phyloP scores from a whole-genome alignment of 2,888 invertebrate genomes.

The Euphydryas editha region DNA sequence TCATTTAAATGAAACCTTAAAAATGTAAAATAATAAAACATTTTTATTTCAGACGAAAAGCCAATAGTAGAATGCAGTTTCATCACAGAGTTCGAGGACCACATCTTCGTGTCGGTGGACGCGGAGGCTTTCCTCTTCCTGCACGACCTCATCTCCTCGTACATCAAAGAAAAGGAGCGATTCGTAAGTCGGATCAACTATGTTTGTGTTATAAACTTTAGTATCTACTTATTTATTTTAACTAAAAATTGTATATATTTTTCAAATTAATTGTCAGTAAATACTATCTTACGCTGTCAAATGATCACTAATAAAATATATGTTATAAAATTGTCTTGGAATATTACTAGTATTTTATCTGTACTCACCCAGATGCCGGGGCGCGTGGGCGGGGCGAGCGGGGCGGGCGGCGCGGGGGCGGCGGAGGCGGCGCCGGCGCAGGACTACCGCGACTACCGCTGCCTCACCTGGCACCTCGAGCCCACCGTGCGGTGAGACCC shows the following conservation, averaged over 20 bases:
- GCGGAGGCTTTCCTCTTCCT: slow-evolving; percentile 99
- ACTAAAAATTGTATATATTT: too few relatives aligned
- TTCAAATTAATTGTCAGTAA: too few relatives aligned
- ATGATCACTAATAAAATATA: too few relatives aligned
- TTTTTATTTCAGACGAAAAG: slow-evolving; percentile 84
- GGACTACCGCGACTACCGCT: slow-evolving; percentile 95
- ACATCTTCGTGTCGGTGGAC: slow-evolving; percentile 98
- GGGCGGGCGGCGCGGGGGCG: slow-evolving; percentile 38
- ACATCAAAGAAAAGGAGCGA: slow-evolving; percentile 96
- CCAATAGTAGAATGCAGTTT: slow-evolving; percentile 98
- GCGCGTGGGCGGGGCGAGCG: slow-evolving; percentile 46
- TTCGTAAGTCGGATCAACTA: slow-evolving; percentile 81
- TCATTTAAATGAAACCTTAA: too few relatives aligned
- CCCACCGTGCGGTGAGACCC: slow-evolving; percentile 90
- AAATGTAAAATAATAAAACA: too few relatives aligned
- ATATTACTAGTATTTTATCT: background rate
- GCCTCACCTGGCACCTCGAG: slow-evolving; percentile 98
- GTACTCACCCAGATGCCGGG: slow-evolving; percentile 56
- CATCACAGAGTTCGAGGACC: slow-evolving; percentile 99
- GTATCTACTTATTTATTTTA: too few relatives aligned
- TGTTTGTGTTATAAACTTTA: background rate
- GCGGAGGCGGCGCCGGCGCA: slow-evolving; percentile 72
- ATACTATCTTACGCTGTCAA: too few relatives aligned
- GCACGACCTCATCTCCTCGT: slow-evolving; percentile 97
- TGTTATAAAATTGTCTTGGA: background rate